Conservation (phyloP, 2,113 vertebrate genomes). For the Puffinus mauretanicus region DNA sequence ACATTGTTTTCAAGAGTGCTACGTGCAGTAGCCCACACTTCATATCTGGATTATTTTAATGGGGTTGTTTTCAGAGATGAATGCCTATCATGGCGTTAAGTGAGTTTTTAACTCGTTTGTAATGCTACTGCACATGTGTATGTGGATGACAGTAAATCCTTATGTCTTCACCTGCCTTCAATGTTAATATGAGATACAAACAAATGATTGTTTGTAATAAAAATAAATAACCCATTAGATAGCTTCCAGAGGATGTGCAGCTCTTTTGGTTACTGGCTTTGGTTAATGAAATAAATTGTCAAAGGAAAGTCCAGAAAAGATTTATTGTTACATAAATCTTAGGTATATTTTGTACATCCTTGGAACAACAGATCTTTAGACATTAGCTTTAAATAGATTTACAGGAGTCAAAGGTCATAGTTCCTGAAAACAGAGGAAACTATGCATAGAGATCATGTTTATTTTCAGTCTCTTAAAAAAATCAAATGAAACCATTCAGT, state of each 20-base stretch:
- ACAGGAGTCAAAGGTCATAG: conserved; percentile 70
- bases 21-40: background rate
- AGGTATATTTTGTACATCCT: conserved; percentile 67
- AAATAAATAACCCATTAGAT: conserved; percentile 56
- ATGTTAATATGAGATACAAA: conserved; percentile 55
- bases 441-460: conserved; percentile 70
- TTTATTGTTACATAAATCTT: conserved; percentile 65
- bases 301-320: conserved; percentile 35
- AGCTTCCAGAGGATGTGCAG: conserved; percentile 56
- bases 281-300: conserved; percentile 59
- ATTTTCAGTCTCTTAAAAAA: conserved; percentile 76
- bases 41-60: background rate
- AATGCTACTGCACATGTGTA: background rate
- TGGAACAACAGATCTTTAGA: conserved; percentile 64
- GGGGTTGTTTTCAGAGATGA: background rate
- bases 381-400: conserved; percentile 69
- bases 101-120: background rate
- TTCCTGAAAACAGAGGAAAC: conserved; percentile 75
- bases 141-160: conserved; percentile 16
- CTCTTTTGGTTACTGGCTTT: conserved; percentile 29
- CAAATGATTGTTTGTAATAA: conserved; percentile 41
- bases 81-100: background rate
- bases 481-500: conserved; percentile 60
- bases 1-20: background rate
- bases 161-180: conserved; percentile 51